Percentiles rank a stretch among this genome's conserved stretches.
phyloP scores from a whole-genome alignment of 1,140 invertebrate species.

The Acromyrmex echinatior region DNA sequence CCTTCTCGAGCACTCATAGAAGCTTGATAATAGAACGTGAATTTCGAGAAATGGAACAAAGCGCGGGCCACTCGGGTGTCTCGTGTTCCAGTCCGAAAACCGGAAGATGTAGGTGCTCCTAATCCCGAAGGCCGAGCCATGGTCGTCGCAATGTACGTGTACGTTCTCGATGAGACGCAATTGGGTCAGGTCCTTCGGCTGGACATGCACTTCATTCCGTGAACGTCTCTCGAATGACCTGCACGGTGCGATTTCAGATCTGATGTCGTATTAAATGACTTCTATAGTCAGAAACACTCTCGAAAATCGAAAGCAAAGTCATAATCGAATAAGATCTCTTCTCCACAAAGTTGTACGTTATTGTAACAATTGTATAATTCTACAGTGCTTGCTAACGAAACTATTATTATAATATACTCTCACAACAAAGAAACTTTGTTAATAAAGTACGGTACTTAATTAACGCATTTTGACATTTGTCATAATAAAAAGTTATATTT shows the following conservation, averaged over 20 bases:
- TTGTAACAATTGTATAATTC: background rate
- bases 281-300: slow-evolving; percentile 10
- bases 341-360: background rate
- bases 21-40: slow-evolving; percentile 65
- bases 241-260: slow-evolving; percentile 20
- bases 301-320: slow-evolving; percentile 24
- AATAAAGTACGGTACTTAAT: background rate
- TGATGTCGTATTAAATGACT: slow-evolving; percentile 34
- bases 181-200: slow-evolving; percentile 78
- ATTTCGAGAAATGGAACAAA: slow-evolving; percentile 68
- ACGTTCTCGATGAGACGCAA: slow-evolving; percentile 76
- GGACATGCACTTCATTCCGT: slow-evolving; percentile 77
- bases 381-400: background rate
- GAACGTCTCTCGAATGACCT: slow-evolving; percentile 52
- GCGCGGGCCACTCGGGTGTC: slow-evolving; percentile 43
- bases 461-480: background rate
- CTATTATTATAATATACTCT: background rate
- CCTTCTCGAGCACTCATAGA: slow-evolving; percentile 1
- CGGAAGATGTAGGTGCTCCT: slow-evolving; percentile 68
- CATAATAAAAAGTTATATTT: background rate
- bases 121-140: slow-evolving; percentile 78
- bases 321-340: background rate
- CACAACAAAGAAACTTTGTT: background rate
- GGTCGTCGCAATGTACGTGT: slow-evolving; percentile 70
- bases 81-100: slow-evolving; percentile 67